These are phyloP conservation scores for Aphodius granarius DNA, from an alignment of 2,888 invertebrate species.

Conservation along the genomic window DNA sequence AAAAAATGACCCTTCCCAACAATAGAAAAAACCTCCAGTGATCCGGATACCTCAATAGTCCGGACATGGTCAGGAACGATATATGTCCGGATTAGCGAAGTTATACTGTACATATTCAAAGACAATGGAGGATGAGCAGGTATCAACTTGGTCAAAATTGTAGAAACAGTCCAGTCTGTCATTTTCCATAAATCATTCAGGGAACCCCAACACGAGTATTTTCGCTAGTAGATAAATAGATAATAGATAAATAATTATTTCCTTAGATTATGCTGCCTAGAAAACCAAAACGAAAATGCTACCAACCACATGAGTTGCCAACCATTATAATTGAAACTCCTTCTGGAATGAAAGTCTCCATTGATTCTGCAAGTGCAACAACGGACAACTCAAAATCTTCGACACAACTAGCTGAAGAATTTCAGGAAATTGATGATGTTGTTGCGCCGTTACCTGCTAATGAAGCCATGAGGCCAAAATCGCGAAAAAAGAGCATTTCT, in stretches of 20 bases:
- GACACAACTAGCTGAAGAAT: too few relatives aligned
- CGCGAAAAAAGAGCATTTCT: conserved; percentile 72
- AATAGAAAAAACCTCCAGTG: too few relatives aligned
- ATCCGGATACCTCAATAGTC: too few relatives aligned
- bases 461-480: conserved; percentile 29
- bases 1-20: too few relatives aligned
- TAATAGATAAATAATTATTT: conserved; percentile 1
- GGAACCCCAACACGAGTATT: too few relatives aligned
- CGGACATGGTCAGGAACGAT: too few relatives aligned
- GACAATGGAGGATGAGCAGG: too few relatives aligned
- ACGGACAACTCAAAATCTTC: not conserved
- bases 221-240: not conserved
- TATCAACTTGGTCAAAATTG: too few relatives aligned
- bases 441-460: conserved; percentile 14
- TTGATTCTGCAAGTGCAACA: not conserved
- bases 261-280: conserved; percentile 14
- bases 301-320: conserved; percentile 15
- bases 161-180: too few relatives aligned
- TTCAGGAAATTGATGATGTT: conserved; percentile 10
- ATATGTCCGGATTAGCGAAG: too few relatives aligned
- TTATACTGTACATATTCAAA: too few relatives aligned
- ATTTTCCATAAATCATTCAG: too few relatives aligned
- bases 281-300: conserved; percentile 10
- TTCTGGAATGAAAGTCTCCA: conserved; percentile 10
- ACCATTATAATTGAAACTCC: conserved; percentile 25